These are phyloP conservation scores for Ovibos moschatus DNA, from an alignment of 2,113 vertebrate species.

Conservation along the genomic window DNA sequence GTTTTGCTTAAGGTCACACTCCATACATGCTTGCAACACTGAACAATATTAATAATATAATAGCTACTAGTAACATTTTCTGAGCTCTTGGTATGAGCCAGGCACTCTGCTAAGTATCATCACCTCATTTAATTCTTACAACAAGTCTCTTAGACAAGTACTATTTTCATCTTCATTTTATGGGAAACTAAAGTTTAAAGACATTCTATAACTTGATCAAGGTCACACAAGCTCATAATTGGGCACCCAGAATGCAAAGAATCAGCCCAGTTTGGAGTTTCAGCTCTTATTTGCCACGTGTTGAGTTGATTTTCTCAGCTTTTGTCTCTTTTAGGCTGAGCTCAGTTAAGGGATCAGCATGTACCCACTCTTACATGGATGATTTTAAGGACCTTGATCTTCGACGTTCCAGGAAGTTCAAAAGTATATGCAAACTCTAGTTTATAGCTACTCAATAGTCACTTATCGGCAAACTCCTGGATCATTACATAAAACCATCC, in stretches of 20 bases:
- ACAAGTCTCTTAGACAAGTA: background rate
- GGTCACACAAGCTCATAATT: background rate
- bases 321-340: background rate
- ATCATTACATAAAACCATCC: constrained; percentile 30
- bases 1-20: background rate
- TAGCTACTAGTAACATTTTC: background rate
- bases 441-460: constrained; percentile 25
- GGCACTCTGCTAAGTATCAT: background rate
- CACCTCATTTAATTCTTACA: constrained; percentile 37
- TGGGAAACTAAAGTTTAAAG: constrained; percentile 30
- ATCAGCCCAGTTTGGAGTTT: background rate
- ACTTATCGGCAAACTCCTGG: constrained; percentile 8
- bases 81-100: background rate
- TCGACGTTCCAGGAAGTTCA: background rate
- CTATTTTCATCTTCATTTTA: constrained; percentile 34
- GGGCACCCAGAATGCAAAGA: background rate
- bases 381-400: background rate
- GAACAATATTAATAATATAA: background rate
- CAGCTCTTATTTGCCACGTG: background rate
- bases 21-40: background rate
- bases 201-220: background rate
- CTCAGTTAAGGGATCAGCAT: background rate
- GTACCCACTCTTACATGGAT: background rate
- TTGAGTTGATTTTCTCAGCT: background rate
- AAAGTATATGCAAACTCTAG: background rate